Evolutionary conservation across 1,140 invertebrate genomes (phyloP).

Genomic region (Cyphomyrmex costatus): DNA sequence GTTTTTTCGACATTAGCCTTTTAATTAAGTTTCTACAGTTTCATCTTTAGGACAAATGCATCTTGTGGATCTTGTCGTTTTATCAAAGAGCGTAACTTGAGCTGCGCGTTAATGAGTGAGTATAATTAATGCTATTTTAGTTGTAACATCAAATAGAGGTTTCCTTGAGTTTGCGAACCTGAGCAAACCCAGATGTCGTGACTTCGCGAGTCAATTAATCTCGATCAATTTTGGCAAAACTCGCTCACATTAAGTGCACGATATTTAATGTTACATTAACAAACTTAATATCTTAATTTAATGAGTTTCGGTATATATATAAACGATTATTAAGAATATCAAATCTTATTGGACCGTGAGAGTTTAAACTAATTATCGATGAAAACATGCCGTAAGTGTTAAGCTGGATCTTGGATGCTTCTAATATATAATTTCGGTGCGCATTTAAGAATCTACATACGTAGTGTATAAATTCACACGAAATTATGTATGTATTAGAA

Average conservation of each 20-base stretch:
- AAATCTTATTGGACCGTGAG: too few species aligned
- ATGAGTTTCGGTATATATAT: background rate
- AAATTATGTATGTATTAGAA: too few species aligned
- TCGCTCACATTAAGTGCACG: background rate
- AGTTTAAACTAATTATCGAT: too few species aligned
- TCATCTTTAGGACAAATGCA: background rate
- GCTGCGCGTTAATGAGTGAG: conserved; percentile 45
- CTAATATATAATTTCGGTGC: too few species aligned
- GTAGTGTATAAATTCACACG: too few species aligned
- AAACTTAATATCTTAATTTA: background rate
- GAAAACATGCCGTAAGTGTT: too few species aligned
- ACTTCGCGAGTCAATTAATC: conserved; percentile 41
- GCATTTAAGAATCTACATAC: too few species aligned
- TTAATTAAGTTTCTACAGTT: conserved; percentile 38
- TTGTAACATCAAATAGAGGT: conserved; percentile 41
- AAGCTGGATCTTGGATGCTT: too few species aligned
- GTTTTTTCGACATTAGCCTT: background rate
- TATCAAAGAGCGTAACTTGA: conserved; percentile 27
- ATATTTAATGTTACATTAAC: background rate
- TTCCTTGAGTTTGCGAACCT: conserved; percentile 32
- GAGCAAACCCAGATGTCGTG: conserved; percentile 9
- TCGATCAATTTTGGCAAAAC: conserved; percentile 28
- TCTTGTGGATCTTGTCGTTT: background rate
- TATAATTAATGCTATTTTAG: conserved; percentile 55
- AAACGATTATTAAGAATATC: background rate